Conservation (phyloP, 2,113 vertebrate genomes). For the Siphamia tubifer region DNA sequence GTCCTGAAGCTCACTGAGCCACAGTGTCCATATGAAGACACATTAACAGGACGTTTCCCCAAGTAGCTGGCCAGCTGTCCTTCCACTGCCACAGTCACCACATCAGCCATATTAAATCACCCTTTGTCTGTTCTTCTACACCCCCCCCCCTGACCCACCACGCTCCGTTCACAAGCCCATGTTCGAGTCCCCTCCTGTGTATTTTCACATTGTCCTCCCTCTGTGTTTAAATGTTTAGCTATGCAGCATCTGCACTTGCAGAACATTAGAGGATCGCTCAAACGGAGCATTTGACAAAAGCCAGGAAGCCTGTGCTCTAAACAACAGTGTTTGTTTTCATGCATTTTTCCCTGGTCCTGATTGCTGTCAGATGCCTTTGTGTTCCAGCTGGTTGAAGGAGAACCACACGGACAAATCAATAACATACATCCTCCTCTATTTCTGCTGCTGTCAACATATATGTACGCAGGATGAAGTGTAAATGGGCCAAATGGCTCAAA, state of each 20-base stretch:
- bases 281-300: constrained; percentile 85
- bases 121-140: background rate
- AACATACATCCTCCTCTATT: constrained; percentile 28
- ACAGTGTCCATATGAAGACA: constrained; percentile 41
- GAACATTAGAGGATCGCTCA: constrained; percentile 85
- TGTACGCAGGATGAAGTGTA: constrained; percentile 4
- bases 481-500: constrained; percentile 4
- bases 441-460: constrained; percentile 31
- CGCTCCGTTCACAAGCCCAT: background rate
- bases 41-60: constrained; percentile 10
- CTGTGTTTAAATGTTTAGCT: constrained; percentile 38
- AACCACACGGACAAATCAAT: constrained; percentile 58
- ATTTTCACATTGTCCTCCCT: background rate
- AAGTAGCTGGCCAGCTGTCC: constrained; percentile 38
- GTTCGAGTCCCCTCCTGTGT: background rate
- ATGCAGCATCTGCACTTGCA: constrained; percentile 80
- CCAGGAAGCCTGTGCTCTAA: constrained; percentile 87
- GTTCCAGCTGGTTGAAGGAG: constrained; percentile 73
- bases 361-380: constrained; percentile 91
- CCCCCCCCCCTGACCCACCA: too few species aligned
- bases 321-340: constrained; percentile 89
- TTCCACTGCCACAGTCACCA: constrained; percentile 13
- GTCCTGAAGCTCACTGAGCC: constrained; percentile 50
- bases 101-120: constrained; percentile 59
- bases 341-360: constrained; percentile 81